Conservation (phyloP, 2,113 vertebrate genomes). For the Falcunculus frontatus region DNA sequence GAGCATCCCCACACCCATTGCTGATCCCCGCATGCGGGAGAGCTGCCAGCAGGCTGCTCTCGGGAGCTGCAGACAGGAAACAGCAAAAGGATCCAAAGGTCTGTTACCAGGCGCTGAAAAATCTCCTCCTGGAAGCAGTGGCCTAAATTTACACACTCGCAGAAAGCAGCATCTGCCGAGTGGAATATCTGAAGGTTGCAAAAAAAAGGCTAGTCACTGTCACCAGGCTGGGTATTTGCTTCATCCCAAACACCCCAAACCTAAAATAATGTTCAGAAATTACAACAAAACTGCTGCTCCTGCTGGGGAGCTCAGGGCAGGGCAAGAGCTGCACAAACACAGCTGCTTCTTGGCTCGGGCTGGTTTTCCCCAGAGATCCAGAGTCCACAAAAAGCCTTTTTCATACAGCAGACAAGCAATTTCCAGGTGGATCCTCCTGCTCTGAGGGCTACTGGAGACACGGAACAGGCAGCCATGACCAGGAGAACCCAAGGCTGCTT, state of each 20-base stretch:
- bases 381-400: conserved; percentile 23
- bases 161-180: not conserved
- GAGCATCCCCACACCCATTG: conserved; percentile 25
- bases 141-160: not conserved
- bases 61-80: conserved; percentile 35
- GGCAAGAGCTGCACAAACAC: conserved; percentile 38
- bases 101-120: conserved; percentile 37
- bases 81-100: not conserved
- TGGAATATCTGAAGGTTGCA: not conserved
- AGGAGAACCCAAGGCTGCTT: not conserved
- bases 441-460: not conserved
- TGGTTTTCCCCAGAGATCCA: not conserved
- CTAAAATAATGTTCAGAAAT: not conserved
- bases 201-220: not conserved
- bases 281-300: conserved; percentile 16
- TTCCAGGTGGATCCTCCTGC: conserved; percentile 15
- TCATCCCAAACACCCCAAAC: not conserved
- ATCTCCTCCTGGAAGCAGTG: not conserved
- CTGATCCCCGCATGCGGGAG: conserved; percentile 1
- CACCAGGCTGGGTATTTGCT: not conserved
- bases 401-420: not conserved
- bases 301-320: conserved; percentile 10
- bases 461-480: not conserved
- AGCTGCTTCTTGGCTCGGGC: conserved; percentile 28
- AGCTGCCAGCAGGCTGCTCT: conserved; percentile 37